Evolutionary conservation across 1,140 invertebrate species (phyloP).

Genomic region (Bombyx mandarina): DNA sequence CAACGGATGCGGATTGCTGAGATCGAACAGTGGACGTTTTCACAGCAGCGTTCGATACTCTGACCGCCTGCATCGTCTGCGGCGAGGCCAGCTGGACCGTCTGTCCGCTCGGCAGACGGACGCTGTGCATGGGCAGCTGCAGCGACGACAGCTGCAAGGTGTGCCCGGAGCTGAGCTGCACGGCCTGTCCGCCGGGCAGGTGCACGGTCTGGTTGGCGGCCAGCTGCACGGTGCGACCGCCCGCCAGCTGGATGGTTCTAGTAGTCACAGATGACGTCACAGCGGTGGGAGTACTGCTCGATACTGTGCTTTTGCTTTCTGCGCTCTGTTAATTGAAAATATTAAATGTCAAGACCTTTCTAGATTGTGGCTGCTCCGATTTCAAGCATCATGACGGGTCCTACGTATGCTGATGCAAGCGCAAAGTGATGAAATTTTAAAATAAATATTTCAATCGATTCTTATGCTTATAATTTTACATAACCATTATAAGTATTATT

Average conservation of each 20-base stretch:
- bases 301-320: constrained; percentile 29
- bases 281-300: constrained; percentile 33
- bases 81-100: constrained; percentile 48
- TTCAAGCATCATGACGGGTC: too few species aligned
- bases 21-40: constrained; percentile 27
- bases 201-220: constrained; percentile 43
- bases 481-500: too few species aligned
- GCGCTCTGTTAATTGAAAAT: constrained; percentile 26
- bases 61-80: constrained; percentile 31
- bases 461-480: too few species aligned
- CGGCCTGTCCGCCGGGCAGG: constrained; percentile 39
- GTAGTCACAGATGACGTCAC: constrained; percentile 30
- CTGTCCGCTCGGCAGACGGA: constrained; percentile 49
- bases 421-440: too few species aligned
- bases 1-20: constrained; percentile 19
- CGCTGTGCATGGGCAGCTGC: constrained; percentile 42
- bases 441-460: too few species aligned
- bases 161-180: constrained; percentile 37
- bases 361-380: too few species aligned
- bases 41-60: constrained; percentile 25
- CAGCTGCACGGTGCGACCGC: constrained; percentile 42
- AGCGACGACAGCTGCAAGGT: constrained; percentile 46
- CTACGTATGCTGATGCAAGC: too few species aligned
- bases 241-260: constrained; percentile 47
- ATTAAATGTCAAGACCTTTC: neutral